These are phyloP conservation scores for Myrmecophaga tridactyla DNA, from an alignment of 2,113 vertebrate species.

Conservation along the genomic window DNA sequence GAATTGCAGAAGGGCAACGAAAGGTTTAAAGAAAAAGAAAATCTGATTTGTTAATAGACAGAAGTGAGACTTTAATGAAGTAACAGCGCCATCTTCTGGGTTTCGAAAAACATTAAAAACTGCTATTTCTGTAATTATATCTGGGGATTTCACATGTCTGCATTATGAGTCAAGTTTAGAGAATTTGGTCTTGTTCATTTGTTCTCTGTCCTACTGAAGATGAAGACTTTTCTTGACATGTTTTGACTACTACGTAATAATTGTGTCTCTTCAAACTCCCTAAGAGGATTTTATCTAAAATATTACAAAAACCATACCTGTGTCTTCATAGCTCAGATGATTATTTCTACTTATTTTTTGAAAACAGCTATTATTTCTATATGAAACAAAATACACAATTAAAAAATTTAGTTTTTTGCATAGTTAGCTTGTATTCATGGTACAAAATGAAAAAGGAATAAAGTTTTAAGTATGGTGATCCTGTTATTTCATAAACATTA, in stretches of 20 bases:
- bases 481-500: background rate
- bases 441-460: background rate
- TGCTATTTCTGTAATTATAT: background rate
- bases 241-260: background rate
- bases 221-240: background rate
- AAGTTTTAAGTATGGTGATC: background rate
- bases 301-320: background rate
- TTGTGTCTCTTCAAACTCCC: background rate
- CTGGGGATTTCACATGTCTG: background rate
- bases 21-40: background rate
- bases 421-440: background rate
- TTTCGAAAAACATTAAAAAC: background rate
- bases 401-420: background rate
- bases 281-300: background rate
- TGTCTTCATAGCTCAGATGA: background rate
- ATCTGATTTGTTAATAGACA: background rate
- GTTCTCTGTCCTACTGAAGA: background rate
- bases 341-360: background rate
- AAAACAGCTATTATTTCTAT: background rate
- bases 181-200: constrained; percentile 12
- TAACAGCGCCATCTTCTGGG: constrained; percentile 43
- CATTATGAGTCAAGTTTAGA: background rate
- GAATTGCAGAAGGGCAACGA: background rate
- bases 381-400: background rate
- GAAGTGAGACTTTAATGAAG: background rate